Percentiles rank a stretch among this genome's conserved stretches.
Conservation (phyloP, 2,888 invertebrate genomes). For the Drosophila rubida region DNA sequence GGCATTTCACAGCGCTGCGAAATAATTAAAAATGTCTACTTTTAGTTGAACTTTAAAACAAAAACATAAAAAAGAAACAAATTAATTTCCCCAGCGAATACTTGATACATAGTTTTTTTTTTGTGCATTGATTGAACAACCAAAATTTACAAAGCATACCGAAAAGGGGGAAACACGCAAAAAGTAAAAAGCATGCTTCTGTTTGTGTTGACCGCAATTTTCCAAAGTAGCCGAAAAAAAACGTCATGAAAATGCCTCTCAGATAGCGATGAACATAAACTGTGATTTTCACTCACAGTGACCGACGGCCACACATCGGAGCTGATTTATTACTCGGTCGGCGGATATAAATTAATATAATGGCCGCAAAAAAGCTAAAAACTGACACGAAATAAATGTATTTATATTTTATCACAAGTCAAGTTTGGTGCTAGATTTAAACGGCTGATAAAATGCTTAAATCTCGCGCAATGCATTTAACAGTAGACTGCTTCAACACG, state of each 20-base stretch:
- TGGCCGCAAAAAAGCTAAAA: not conserved
- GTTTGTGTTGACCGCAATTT: slow-evolving; percentile 51
- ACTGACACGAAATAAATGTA: not conserved
- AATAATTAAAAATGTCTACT: slow-evolving; percentile 28
- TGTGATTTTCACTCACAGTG: slow-evolving; percentile 31
- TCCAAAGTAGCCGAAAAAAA: slow-evolving; percentile 29
- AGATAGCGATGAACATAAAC: slow-evolving; percentile 37
- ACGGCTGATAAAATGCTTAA: not conserved
- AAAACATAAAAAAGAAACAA: not conserved
- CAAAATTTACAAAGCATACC: slow-evolving; percentile 41
- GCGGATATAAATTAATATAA: not conserved
- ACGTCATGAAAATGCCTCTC: slow-evolving; percentile 11
- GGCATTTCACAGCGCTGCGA: slow-evolving; percentile 34
- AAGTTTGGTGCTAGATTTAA: too few species aligned
- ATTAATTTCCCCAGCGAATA: slow-evolving; percentile 27
- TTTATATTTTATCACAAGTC: not conserved
- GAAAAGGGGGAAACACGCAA: slow-evolving; percentile 24
- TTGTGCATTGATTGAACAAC: slow-evolving; percentile 18
- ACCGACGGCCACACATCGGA: not conserved
- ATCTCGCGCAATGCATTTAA: too few species aligned
- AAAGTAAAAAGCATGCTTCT: slow-evolving; percentile 20
- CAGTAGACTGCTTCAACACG: too few species aligned
- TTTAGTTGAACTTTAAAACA: slow-evolving; percentile 6
- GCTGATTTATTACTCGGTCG: not conserved
- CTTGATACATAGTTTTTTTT: slow-evolving; percentile 28